Conservation (phyloP, 2,888 invertebrate species). For the Limnephilus lunatus region DNA sequence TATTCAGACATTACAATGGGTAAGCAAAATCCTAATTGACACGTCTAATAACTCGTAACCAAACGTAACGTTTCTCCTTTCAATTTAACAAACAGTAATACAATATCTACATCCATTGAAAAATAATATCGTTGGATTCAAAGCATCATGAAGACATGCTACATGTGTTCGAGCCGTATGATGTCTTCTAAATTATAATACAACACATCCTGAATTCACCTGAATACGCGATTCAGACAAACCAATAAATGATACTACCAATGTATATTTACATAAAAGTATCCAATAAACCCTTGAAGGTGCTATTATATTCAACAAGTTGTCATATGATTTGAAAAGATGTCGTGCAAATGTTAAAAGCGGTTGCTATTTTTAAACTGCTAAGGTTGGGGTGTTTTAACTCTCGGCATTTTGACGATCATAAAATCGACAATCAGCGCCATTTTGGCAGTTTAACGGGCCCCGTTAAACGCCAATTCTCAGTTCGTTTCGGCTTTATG, state of each 20-base stretch:
- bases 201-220: neutral
- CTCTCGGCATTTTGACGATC: no score
- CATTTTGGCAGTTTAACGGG: no score
- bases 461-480: no score
- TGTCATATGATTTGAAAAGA: neutral
- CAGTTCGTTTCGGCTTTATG: no score
- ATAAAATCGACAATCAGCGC: no score
- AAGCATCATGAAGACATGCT: neutral
- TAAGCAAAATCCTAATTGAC: neutral
- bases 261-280: neutral
- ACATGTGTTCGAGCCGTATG: neutral
- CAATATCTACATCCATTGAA: neutral
- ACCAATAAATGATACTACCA: neutral
- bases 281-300: neutral
- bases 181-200: neutral
- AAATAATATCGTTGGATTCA: neutral
- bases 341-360: neutral
- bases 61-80: neutral
- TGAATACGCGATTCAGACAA: neutral
- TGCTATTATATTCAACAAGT: neutral
- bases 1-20: no score
- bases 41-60: neutral
- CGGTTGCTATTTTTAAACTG: no score
- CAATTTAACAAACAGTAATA: neutral
- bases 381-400: no score